phyloP scores from a whole-genome alignment of 2,888 invertebrate species.

The Lordiphosa fenestrarum region DNA sequence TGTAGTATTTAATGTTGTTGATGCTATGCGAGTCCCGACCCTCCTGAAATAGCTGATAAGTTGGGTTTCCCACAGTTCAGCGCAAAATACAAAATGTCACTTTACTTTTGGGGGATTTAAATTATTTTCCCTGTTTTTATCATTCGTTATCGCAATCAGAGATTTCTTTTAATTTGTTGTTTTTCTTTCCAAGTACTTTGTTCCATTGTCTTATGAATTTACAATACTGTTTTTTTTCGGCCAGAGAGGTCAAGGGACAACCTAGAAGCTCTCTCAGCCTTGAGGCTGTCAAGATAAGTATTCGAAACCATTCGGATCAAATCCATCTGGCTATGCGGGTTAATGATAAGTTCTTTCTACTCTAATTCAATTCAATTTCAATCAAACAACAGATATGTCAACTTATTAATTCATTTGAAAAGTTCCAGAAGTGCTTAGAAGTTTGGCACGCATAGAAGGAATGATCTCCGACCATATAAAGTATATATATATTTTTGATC shows the following conservation, averaged over 20 bases:
- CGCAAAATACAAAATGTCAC: constrained; percentile 30
- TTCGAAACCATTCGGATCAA: no score
- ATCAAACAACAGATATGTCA: no score
- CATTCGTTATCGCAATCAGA: constrained; percentile 42
- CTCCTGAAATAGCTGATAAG: constrained; percentile 45
- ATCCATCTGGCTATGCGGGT: no score
- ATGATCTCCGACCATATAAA: no score
- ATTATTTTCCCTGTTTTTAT: constrained; percentile 29
- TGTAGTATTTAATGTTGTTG: constrained; percentile 39
- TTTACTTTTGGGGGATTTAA: constrained; percentile 15
- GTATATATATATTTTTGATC: no score
- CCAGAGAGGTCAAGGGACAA: neutral
- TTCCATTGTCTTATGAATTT: constrained; percentile 20
- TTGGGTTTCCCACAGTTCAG: constrained; percentile 28
- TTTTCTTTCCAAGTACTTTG: constrained; percentile 41
- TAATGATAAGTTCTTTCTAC: no score
- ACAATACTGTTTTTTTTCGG: constrained; percentile 11
- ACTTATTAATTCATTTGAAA: no score
- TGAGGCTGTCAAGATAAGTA: no score
- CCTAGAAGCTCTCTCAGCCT: neutral
- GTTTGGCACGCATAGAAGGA: no score
- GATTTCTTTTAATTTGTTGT: constrained; percentile 29
- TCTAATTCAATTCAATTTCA: no score
- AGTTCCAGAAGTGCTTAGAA: no score
- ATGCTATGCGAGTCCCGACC: constrained; percentile 31